Evolutionary conservation across 2,113 vertebrate genomes (phyloP).

Genomic region (Onychostruthus taczanowskii): DNA sequence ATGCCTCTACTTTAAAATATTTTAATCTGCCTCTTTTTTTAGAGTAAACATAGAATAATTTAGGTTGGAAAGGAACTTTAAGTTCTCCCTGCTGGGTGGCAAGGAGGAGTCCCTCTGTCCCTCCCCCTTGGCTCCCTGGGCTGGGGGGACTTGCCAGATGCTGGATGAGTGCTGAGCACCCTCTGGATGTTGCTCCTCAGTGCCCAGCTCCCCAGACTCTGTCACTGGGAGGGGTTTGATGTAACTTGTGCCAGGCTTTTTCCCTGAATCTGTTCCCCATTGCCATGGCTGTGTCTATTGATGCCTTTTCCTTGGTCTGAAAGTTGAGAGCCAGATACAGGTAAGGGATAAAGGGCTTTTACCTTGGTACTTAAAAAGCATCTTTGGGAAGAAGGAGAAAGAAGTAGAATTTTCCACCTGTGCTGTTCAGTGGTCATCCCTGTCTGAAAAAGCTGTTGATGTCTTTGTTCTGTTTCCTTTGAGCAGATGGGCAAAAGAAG

Average conservation of each 20-base stretch:
- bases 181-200: not conserved
- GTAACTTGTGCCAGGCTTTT: not conserved
- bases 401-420: not conserved
- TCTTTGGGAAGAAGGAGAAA: not conserved
- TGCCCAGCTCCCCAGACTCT: not conserved
- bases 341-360: not conserved
- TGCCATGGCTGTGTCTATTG: accelerated
- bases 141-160: not conserved
- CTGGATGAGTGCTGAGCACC: not conserved
- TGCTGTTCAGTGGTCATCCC: not conserved
- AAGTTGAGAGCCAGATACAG: not conserved
- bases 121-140: accelerated
- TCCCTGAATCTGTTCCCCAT: not conserved
- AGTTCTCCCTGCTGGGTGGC: not conserved
- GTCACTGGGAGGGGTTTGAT: accelerated
- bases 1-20: not conserved
- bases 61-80: not conserved
- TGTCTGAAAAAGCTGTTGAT: not conserved
- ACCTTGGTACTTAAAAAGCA: not conserved
- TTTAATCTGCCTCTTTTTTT: not conserved
- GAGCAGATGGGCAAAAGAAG: constrained; percentile 90
- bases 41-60: not conserved
- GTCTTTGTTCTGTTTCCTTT: constrained; percentile 27
- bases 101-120: not conserved
- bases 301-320: not conserved